phyloP scores from a whole-genome alignment of 2,113 vertebrate genomes.

The Alligator sinensis region DNA sequence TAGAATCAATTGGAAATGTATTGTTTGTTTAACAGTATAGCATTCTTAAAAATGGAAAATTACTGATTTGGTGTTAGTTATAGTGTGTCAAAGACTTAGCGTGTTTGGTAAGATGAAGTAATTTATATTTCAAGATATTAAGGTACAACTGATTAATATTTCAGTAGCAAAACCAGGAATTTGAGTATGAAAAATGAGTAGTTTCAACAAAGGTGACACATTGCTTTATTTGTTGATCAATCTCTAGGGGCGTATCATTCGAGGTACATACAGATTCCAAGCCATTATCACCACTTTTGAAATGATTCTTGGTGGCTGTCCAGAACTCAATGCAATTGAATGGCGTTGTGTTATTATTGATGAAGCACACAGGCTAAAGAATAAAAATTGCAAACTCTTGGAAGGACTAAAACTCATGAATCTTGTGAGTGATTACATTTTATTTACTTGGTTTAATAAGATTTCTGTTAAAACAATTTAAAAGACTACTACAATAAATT shows the following conservation, averaged over 20 bases:
- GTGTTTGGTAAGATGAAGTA: background rate
- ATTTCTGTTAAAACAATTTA: background rate
- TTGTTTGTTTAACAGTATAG: background rate
- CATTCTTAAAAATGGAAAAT: background rate
- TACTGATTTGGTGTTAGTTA: constrained; percentile 20
- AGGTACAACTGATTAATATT: constrained; percentile 3
- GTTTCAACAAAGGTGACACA: background rate
- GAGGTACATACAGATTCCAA: constrained; percentile 94
- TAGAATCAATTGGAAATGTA: background rate
- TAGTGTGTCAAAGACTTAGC: background rate
- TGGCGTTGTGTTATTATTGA: constrained; percentile 99
- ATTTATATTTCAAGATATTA: background rate
- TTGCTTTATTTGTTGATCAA: constrained; percentile 37
- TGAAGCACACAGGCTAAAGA: constrained; percentile 97
- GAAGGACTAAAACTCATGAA: constrained; percentile 98
- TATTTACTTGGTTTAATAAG: background rate
- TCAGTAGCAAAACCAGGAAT: background rate
- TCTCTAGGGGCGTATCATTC: constrained; percentile 88
- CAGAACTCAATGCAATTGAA: constrained; percentile 95
- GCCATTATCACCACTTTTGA: constrained; percentile 98
- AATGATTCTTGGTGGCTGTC: constrained; percentile 98
- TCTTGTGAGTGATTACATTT: constrained; percentile 81
- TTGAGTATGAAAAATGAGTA: background rate
- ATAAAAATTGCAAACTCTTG: constrained; percentile 98
- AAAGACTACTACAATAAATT: background rate